Base-by-base conservation (phyloP, 2,113 vertebrate genomes). In the Eira barbara region DNA sequence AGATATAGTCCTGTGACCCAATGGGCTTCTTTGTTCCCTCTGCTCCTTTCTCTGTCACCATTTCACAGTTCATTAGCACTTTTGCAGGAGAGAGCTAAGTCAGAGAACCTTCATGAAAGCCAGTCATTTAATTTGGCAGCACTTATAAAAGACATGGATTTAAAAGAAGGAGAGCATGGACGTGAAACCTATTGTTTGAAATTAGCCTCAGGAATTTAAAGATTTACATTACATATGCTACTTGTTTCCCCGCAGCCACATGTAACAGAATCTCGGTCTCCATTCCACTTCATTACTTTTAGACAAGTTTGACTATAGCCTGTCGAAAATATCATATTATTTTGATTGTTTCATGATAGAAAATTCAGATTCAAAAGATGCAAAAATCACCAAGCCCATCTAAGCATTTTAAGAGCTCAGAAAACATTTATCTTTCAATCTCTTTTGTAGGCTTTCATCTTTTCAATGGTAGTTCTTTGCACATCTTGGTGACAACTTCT, bases 261-360 rank as follows among this genome's bases (percentile, higher is more conserved):
- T 67, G 10, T 59, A 86, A 63, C 10, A 90, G 29, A 92, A 39
- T 69, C 14, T 63, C 7, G 57, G 1, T 52, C 5, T 78, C 84
- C 27, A 67, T 74, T 89, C 17, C 3, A 14, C 61, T 59, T 31
- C 0, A 0, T 83, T 93, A 89, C 49, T 97, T 18, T 91, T 34
- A 31, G 71, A 0, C 27, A 55, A 92, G 0, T 25, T 52, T 79
- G 12, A 45, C 27, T 78, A 87, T 17, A 91, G 84, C 49, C 21
- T 96, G 29, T 80, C 67, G 92, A 97, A 87, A 59, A 57, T 42
- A n/a, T 83, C 89, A 45, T 81, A 93, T 95, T 92, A 82, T 52
- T 67, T 42, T 78, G 57, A 13, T 45, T 7, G 55, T 45, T 92
- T 49, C 34, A 94, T 27, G 25, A 89, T 86, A 93, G 34, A 80